Base-by-base conservation (phyloP, 2,888 invertebrate genomes). In the Agrotis ipsilon region DNA sequence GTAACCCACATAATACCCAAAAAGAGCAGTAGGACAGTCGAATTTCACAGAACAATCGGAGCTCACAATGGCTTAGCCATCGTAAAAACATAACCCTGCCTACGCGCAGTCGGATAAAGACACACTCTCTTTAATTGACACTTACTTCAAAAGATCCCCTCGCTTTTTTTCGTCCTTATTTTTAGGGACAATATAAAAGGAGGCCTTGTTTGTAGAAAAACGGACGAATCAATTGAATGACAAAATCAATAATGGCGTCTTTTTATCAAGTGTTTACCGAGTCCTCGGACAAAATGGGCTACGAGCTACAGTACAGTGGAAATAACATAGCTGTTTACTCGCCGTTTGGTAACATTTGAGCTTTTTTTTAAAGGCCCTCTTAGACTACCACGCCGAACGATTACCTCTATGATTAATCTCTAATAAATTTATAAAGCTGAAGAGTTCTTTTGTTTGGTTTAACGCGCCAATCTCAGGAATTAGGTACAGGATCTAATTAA, bases 201-300 rank as follows among this genome's bases (percentile, higher is more conserved):
- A 57, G n/a, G 21, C 48, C 27, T 39, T 73, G 19, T 63, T 69
- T 63, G 43, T 24, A 32, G 3, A 27, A 27, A 57, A 64, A 32
- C 6, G 18, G 7, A 69, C 14, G 61, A 61, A 19, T 48, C 39
- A 32, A 75, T 27, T 21, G 48, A 39, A 75, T 3, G 45, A 60
- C 24, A 2, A 6, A 62, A 75, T 70, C 59, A 68, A 66, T 58
- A 65, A 19, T 9, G 45, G 19, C 19, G 45, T 27, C 65, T 62
- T 75, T 75, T 66, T 69, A 68, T 54, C 59, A 48, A 81, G 39
- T 63, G 18, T 72, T 81, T 72, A 18, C 19, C 11, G 16, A 68
- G 60, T 14, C 21, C 46, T 78, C n/a, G 3, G 39, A 68, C 14
- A 13, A 65, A 57, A 19, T 61, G 16, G 21, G 21, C 21, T 39